Conservation (phyloP, 2,888 invertebrate species). For the Didymodactylos carnosus region DNA sequence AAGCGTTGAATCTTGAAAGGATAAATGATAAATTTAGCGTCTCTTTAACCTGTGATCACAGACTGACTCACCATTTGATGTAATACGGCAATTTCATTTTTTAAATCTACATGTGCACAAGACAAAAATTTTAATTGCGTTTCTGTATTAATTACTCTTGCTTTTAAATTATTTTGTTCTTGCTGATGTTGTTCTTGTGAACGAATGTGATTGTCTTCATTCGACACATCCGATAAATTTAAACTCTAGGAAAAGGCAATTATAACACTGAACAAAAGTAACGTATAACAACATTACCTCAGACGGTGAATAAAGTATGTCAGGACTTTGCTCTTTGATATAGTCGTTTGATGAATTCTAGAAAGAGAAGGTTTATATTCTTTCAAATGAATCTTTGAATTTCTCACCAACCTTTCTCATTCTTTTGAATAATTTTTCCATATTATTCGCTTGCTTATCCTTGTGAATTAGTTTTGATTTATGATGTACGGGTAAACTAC, state of each 20-base stretch:
- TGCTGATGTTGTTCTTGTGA: too few species aligned
- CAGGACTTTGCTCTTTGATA: too few species aligned
- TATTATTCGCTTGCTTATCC: not conserved
- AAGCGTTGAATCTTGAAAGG: not conserved
- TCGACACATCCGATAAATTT: not conserved
- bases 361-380: too few species aligned
- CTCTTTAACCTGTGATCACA: not conserved
- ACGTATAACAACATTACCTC: not conserved
- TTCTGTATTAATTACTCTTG: not conserved
- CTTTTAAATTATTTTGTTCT: too few species aligned
- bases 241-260: not conserved
- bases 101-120: not conserved
- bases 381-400: too few species aligned
- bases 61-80: not conserved
- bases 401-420: too few species aligned
- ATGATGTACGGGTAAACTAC: conserved; percentile 16
- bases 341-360: too few species aligned
- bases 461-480: not conserved
- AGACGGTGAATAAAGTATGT: not conserved
- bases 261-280: not conserved
- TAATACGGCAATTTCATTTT: not conserved
- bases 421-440: too few species aligned
- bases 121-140: not conserved
- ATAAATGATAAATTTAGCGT: not conserved
- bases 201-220: not conserved